Percentiles rank a stretch among this genome's conserved stretches.
These are phyloP conservation scores for Drosophila buzzatii DNA, from an alignment of 2,888 invertebrate species.

Conservation along the genomic window DNA sequence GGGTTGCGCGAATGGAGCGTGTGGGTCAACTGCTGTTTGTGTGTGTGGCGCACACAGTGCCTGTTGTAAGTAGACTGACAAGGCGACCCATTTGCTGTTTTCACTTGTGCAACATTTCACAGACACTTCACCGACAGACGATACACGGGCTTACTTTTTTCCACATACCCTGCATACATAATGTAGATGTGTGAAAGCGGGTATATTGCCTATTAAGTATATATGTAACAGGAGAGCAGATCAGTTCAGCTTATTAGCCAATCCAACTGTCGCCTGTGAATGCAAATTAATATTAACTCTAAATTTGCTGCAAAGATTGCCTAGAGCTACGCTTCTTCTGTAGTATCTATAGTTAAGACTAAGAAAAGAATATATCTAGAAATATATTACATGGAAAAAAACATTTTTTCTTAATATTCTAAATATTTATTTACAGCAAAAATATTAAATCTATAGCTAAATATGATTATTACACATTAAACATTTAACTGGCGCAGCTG, in stretches of 20 bases:
- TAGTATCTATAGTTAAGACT: too few species aligned
- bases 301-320: too few species aligned
- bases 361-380: too few species aligned
- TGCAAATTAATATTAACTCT: not conserved
- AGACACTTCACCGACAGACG: slow-evolving; percentile 58
- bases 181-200: not conserved
- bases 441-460: too few species aligned
- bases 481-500: too few species aligned
- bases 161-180: not conserved
- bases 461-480: too few species aligned
- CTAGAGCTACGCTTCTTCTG: too few species aligned
- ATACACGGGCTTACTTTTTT: slow-evolving; percentile 32
- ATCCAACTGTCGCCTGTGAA: not conserved
- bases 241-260: not conserved
- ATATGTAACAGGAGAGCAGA: not conserved
- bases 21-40: slow-evolving; percentile 33
- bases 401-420: too few species aligned
- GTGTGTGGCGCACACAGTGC: slow-evolving; percentile 32
- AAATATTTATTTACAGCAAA: too few species aligned
- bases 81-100: slow-evolving; percentile 78
- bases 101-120: slow-evolving; percentile 77
- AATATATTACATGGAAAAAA: too few species aligned
- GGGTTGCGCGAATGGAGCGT: slow-evolving; percentile 6
- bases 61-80: slow-evolving; percentile 57
- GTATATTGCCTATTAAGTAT: not conserved